A percentile compares a stretch with the other conserved stretches of the same genome.
phyloP scores from a whole-genome alignment of 2,888 invertebrate genomes.

The Pyrocoelia pectoralis region DNA sequence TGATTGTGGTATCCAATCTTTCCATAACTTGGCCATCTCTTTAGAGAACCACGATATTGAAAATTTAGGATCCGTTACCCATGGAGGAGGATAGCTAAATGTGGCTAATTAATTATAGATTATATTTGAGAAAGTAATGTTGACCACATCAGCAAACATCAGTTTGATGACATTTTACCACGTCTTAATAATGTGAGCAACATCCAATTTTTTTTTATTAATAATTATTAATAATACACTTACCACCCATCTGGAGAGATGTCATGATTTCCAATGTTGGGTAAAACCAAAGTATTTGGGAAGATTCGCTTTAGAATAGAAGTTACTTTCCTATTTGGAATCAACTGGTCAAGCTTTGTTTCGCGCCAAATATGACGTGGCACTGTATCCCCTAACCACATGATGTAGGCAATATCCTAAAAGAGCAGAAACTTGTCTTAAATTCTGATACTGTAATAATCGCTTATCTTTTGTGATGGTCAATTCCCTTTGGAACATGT shows the following conservation, averaged over 20 bases:
- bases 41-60: slow-evolving; percentile 72
- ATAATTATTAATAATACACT: neutral
- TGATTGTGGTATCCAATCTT: slow-evolving; percentile 68
- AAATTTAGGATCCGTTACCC: neutral
- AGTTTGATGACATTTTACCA: too few species aligned
- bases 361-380: neutral
- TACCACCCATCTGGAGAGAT: neutral
- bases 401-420: slow-evolving; percentile 2
- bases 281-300: neutral
- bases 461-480: too few species aligned
- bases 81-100: neutral
- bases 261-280: neutral
- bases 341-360: neutral
- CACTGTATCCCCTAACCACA: neutral
- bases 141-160: too few species aligned
- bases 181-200: too few species aligned
- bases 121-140: too few species aligned
- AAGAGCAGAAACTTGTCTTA: neutral
- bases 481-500: too few species aligned
- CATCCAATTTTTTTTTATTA: too few species aligned
- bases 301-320: neutral
- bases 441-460: too few species aligned
- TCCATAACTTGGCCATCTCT: slow-evolving; percentile 72
- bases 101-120: too few species aligned
- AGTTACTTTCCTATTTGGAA: neutral